A percentile compares a stretch with the other conserved stretches of the same genome.
Conservation (phyloP, 2,113 vertebrate genomes). For the Zeus faber region DNA sequence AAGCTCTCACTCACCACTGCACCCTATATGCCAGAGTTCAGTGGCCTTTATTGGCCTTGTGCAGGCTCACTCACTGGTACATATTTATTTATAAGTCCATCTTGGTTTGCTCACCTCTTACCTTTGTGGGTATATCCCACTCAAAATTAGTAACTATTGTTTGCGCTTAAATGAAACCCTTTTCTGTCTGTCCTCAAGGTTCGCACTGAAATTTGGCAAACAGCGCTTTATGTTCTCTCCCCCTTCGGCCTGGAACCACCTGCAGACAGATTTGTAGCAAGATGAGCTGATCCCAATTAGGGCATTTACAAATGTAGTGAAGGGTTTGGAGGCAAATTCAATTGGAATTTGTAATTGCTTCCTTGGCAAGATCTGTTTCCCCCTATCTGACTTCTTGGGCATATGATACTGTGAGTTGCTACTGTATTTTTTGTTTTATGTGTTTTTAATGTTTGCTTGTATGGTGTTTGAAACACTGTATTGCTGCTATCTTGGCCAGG, state of each 20-base stretch:
- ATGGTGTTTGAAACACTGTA: not conserved
- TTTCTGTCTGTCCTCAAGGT: no score
- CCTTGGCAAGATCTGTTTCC: not conserved
- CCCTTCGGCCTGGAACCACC: not conserved
- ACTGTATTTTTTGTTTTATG: no score
- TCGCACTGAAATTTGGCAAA: no score
- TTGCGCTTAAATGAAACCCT: no score
- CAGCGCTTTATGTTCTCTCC: not conserved
- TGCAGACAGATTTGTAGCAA: not conserved
- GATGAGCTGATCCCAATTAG: not conserved
- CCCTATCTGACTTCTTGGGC: not conserved
- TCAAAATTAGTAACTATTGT: no score
- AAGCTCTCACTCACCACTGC: no score
- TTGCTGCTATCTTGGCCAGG: not conserved
- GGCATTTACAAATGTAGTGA: not conserved
- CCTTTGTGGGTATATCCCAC: no score
- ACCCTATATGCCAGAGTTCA: no score
- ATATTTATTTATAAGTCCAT: no score
- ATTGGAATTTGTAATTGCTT: conserved; percentile 6
- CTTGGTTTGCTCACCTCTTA: no score
- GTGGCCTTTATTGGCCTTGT: no score
- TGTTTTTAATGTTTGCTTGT: not conserved
- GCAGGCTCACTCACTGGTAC: no score
- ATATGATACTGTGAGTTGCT: not conserved
- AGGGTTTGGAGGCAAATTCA: not conserved